Percentiles rank a stretch among this genome's conserved stretches.
phyloP scores from a whole-genome alignment of 2,888 invertebrate species.

The Sphaeridia pumilis region DNA sequence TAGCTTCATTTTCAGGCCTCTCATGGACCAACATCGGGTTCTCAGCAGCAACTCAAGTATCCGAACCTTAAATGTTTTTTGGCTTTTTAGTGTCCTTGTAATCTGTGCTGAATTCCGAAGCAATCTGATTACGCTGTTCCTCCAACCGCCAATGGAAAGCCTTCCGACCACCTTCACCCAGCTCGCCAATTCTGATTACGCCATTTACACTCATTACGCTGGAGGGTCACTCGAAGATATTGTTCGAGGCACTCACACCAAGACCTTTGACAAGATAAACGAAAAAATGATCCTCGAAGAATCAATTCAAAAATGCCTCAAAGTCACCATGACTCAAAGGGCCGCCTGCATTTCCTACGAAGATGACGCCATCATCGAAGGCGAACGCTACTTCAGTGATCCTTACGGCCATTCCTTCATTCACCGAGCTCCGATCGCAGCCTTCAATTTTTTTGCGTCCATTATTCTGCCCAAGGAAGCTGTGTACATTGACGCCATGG shows the following conservation, averaged over 20 bases:
- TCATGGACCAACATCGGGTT: constrained; percentile 5
- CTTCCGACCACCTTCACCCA: constrained; percentile 23
- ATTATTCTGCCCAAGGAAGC: constrained; percentile 12
- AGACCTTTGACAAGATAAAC: constrained; percentile 9
- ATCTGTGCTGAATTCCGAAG: constrained; percentile 10
- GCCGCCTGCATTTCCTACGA: constrained; percentile 14
- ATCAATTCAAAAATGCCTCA: constrained; percentile 3
- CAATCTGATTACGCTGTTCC: constrained; percentile 12
- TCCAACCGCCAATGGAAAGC: constrained; percentile 16
- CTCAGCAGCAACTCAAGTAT: not conserved
- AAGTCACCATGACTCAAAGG: not conserved
- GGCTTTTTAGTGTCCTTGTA: constrained; percentile 10
- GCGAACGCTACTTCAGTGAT: constrained; percentile 6
- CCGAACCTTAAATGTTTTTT: constrained; percentile 1
- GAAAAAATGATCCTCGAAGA: constrained; percentile 6
- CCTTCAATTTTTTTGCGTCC: constrained; percentile 10
- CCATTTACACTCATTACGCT: constrained; percentile 19
- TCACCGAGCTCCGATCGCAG: constrained; percentile 6
- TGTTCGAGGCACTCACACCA: constrained; percentile 1
- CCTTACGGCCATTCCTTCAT: constrained; percentile 8
- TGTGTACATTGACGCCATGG: constrained; percentile 14
- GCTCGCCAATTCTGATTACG: constrained; percentile 19
- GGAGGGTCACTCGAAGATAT: constrained; percentile 18
- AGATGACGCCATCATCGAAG: constrained; percentile 11
- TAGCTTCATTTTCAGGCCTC: not conserved